Percentiles rank a stretch among this genome's conserved stretches.
Conservation (phyloP, 1,140 invertebrate genomes). For the Uloborus diversus region DNA sequence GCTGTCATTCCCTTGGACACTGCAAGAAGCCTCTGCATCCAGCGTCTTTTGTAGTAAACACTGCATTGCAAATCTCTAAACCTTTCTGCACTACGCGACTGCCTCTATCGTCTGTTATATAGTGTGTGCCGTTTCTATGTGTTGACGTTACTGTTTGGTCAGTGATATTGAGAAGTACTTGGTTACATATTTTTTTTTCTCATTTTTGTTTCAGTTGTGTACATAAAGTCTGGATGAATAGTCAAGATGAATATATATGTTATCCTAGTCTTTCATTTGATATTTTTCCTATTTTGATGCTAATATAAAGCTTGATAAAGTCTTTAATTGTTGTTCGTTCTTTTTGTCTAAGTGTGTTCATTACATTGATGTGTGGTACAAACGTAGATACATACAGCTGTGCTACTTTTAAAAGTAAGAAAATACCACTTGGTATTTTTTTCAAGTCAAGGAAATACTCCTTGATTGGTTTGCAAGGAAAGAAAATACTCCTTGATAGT, state of each 20-base stretch:
- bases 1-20: too few species aligned
- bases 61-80: too few species aligned
- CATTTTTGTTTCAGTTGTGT: slow-evolving; percentile 8
- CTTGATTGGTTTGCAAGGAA: too few species aligned
- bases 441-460: too few species aligned
- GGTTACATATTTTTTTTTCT: slow-evolving; percentile 1
- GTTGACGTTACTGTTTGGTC: slow-evolving; percentile 34
- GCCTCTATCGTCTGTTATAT: slow-evolving; percentile 21
- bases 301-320: slow-evolving; percentile 53
- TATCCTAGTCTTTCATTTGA: slow-evolving; percentile 56
- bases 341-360: slow-evolving; percentile 13
- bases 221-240: slow-evolving; percentile 30
- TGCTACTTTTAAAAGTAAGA: too few species aligned
- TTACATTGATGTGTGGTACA: too few species aligned
- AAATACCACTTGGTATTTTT: too few species aligned
- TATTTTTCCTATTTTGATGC: slow-evolving; percentile 56
- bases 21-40: too few species aligned
- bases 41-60: too few species aligned
- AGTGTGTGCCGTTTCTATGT: slow-evolving; percentile 30
- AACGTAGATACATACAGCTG: too few species aligned
- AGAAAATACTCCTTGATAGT: too few species aligned
- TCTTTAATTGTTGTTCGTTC: slow-evolving; percentile 39
- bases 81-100: too few species aligned
- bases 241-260: slow-evolving; percentile 52
- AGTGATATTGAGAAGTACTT: slow-evolving; percentile 42